These are phyloP conservation scores for Mareca strepera DNA, from an alignment of 2,797 vertebrate genomes.

Conservation along the genomic window DNA sequence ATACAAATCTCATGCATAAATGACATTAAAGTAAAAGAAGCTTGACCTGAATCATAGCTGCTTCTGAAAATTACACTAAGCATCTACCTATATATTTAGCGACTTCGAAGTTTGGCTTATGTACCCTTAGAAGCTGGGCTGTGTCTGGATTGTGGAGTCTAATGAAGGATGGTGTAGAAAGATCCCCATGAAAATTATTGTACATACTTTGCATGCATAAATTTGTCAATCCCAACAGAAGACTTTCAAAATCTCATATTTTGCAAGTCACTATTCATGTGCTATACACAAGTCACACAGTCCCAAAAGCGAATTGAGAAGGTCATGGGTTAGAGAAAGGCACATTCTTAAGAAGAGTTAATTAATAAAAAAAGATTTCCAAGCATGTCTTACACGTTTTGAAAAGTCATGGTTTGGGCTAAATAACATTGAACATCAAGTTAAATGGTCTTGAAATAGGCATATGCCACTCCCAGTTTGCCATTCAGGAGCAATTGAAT, in stretches of 20 bases:
- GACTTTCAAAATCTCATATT: not conserved
- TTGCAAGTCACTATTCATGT: not conserved
- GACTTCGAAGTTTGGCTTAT: not conserved
- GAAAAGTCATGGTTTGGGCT: not conserved
- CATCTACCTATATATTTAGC: not conserved
- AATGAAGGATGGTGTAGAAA: not conserved
- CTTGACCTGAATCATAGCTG: not conserved
- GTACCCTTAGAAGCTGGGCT: not conserved
- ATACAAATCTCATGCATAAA: not conserved
- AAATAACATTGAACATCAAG: not conserved
- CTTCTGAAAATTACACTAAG: not conserved
- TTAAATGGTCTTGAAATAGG: not conserved
- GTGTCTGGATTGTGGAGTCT: not conserved
- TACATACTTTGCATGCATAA: not conserved
- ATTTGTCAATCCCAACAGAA: not conserved
- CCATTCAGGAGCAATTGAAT: not conserved
- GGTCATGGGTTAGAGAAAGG: not conserved
- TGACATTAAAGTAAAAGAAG: not conserved
- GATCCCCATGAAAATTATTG: not conserved
- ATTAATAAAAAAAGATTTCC: not conserved
- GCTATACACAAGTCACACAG: not conserved
- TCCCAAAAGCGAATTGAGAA: not conserved
- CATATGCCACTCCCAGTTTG: not conserved
- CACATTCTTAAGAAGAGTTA: not conserved
- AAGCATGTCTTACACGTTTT: not conserved